phyloP scores from a whole-genome alignment of 2,113 vertebrate species.

The Mugil cephalus region DNA sequence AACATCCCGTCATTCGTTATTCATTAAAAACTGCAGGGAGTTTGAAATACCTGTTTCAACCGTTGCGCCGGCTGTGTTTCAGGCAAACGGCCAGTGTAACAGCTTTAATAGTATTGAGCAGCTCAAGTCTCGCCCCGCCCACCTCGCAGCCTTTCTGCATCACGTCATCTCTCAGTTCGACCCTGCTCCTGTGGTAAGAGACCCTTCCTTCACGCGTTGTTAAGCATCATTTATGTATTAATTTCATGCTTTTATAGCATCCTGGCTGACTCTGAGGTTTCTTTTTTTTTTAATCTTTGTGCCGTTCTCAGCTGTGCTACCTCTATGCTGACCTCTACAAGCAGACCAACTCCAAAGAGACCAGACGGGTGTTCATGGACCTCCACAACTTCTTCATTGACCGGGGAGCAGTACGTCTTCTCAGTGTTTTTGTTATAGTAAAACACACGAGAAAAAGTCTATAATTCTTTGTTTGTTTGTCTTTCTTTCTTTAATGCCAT shows the following conservation, averaged over 20 bases:
- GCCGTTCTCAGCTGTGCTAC: conserved; percentile 90
- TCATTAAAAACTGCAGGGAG: neutral
- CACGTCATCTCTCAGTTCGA: conserved; percentile 98
- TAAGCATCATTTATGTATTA: neutral
- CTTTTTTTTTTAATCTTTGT: conserved; percentile 2
- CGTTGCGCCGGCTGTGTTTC: conserved; percentile 37
- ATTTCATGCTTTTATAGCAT: neutral
- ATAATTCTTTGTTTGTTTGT: neutral
- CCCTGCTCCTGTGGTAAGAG: conserved; percentile 92
- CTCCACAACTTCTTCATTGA: conserved; percentile 95
- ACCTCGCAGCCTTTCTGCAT: conserved; percentile 95
- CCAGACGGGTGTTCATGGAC: conserved; percentile 92
- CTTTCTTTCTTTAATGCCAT: neutral
- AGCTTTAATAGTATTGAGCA: conserved; percentile 96
- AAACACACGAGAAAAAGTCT: neutral
- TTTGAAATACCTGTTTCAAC: neutral
- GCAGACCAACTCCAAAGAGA: conserved; percentile 98
- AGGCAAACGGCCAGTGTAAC: conserved; percentile 96
- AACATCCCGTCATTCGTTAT: neutral
- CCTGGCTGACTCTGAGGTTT: neutral
- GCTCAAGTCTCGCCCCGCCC: conserved; percentile 94
- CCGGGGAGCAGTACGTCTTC: conserved; percentile 90
- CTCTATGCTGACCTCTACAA: conserved; percentile 96
- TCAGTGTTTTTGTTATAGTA: neutral
- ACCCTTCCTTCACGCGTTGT: neutral